Evolutionary conservation across 37 sponge, comb jelly and placozoan species (phyloP).

Genomic region (Spongia lamella): DNA sequence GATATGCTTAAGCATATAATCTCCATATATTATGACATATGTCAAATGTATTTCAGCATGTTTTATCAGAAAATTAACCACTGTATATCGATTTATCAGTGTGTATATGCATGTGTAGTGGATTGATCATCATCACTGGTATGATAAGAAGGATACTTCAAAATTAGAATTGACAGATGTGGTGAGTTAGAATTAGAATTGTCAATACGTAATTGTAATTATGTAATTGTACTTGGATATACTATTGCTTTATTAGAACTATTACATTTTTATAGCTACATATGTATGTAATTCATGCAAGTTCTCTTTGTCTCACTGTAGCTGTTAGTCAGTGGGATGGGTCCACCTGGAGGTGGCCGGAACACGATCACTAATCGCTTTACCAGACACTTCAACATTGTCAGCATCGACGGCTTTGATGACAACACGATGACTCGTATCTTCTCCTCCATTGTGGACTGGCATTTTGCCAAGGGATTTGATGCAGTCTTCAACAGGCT

Average conservation of each 20-base stretch:
- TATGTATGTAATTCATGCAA: too few relatives aligned
- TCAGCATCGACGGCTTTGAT: slow-evolving; percentile 97
- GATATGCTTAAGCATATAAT: too few relatives aligned
- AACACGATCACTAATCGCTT: slow-evolving; percentile 89
- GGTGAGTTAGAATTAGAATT: slow-evolving; percentile 50
- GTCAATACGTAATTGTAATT: not conserved
- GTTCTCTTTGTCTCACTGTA: not conserved
- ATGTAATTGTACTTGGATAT: not conserved
- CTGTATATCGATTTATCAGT: too few relatives aligned
- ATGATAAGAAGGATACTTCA: slow-evolving; percentile 94
- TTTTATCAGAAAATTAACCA: too few relatives aligned
- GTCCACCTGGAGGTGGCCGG: slow-evolving; percentile 96
- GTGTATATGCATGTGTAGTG: slow-evolving; percentile 55
- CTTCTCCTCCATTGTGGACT: slow-evolving; percentile 90
- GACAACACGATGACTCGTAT: slow-evolving; percentile 94
- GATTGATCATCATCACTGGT: slow-evolving; percentile 94
- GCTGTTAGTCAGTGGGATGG: slow-evolving; percentile 90
- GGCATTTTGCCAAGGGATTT: slow-evolving; percentile 95
- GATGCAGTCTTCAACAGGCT: slow-evolving; percentile 91
- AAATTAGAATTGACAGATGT: slow-evolving; percentile 80
- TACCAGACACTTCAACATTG: slow-evolving; percentile 89
- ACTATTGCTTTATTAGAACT: too few relatives aligned
- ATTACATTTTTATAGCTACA: too few relatives aligned
- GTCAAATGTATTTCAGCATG: too few relatives aligned
- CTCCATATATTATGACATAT: too few relatives aligned